Conservation (phyloP, 2,113 vertebrate species). For the Sterrhoptilus dennistouni region DNA sequence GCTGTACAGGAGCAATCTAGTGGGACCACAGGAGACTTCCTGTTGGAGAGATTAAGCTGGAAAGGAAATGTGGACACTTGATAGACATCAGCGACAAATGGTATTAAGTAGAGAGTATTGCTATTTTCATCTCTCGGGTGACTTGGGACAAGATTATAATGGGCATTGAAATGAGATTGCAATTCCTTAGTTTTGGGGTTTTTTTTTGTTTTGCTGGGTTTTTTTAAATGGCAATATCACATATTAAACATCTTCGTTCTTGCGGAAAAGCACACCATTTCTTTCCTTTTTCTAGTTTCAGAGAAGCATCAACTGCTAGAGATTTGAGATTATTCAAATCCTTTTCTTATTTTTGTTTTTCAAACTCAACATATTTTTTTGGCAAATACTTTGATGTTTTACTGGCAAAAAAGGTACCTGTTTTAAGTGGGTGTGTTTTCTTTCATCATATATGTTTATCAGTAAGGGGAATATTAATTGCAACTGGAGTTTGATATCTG, state of each 20-base stretch:
- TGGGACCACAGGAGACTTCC: neutral
- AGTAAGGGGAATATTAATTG: neutral
- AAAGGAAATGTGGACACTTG: neutral
- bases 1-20: neutral
- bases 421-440: neutral
- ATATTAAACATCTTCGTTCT: neutral
- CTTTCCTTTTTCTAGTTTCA: neutral
- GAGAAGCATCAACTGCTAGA: neutral
- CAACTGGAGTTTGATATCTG: neutral
- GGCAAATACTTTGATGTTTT: neutral
- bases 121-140: neutral
- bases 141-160: neutral
- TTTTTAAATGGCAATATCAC: neutral
- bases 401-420: fast-evolving
- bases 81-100: neutral
- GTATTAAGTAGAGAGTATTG: neutral
- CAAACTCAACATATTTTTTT: neutral
- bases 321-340: neutral
- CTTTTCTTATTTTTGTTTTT: neutral
- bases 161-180: neutral
- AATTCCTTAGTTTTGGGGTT: neutral
- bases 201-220: neutral
- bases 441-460: neutral
- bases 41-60: neutral
- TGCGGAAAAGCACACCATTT: neutral